phyloP scores from a whole-genome alignment of 2,888 invertebrate genomes.

The Syrphus vitripennis region DNA sequence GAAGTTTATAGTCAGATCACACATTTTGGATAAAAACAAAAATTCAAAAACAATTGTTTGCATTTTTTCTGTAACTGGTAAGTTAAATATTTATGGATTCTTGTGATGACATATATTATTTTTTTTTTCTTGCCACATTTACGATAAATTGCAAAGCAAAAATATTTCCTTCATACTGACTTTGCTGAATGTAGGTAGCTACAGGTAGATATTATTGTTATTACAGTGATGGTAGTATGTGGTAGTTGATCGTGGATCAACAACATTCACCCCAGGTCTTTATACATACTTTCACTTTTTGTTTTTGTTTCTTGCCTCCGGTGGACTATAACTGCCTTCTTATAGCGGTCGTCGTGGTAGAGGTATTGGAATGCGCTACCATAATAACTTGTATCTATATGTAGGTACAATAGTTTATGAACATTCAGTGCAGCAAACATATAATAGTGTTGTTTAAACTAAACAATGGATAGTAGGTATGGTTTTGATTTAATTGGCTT shows the following conservation, averaged over 20 bases:
- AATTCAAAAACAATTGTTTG: neutral
- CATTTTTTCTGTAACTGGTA: conserved; percentile 34
- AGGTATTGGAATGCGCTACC: conserved; percentile 6
- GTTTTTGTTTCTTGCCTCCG: conserved; percentile 21
- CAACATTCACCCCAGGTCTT: conserved; percentile 59
- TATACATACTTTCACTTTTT: conserved; percentile 60
- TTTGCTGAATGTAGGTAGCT: too few species aligned
- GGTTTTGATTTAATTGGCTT: conserved; percentile 61
- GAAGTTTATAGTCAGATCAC: conserved; percentile 53
- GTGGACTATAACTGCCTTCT: conserved; percentile 6
- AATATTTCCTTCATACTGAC: conserved; percentile 48
- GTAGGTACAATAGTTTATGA: neutral
- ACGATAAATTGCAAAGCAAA: conserved; percentile 9
- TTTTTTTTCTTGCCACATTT: conserved; percentile 37
- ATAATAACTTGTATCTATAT: neutral
- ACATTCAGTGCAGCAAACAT: conserved; percentile 28
- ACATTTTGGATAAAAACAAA: conserved; percentile 40
- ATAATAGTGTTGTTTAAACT: conserved; percentile 21
- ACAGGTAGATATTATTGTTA: too few species aligned
- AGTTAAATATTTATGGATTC: conserved; percentile 31
- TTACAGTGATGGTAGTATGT: neutral
- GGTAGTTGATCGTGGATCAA: conserved; percentile 31
- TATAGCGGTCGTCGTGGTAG: neutral
- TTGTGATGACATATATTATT: neutral
- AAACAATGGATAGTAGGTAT: conserved; percentile 59